Percentiles rank a stretch among this genome's conserved stretches.
Evolutionary conservation across 2,888 invertebrate species (phyloP).

Genomic region (Athetis lepigone): DNA sequence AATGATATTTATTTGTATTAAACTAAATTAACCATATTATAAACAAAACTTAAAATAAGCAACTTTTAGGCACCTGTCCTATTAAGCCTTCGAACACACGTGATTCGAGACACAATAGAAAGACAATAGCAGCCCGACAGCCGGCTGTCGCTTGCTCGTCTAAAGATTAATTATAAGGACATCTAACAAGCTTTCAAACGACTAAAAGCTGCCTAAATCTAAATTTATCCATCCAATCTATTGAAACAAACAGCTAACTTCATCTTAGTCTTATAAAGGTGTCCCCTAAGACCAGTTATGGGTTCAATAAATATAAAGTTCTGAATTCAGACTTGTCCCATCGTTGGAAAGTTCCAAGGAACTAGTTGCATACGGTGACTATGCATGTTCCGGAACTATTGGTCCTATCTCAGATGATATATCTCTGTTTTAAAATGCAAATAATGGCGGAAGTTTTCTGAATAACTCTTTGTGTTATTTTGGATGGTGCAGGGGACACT

Average conservation of each 20-base stretch:
- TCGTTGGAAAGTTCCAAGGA: conserved; percentile 28
- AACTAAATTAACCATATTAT: too few species aligned
- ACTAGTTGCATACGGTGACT: conserved; percentile 18
- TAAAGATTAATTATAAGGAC: too few species aligned
- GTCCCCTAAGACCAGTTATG: conserved; percentile 30
- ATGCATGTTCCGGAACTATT: conserved; percentile 8
- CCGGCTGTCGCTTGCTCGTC: too few species aligned
- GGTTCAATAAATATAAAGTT: conserved; percentile 40
- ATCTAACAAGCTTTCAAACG: not conserved
- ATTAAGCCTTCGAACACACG: too few species aligned
- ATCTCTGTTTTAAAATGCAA: conserved; percentile 18
- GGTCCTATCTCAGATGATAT: not conserved
- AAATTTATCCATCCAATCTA: too few species aligned
- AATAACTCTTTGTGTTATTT: not conserved
- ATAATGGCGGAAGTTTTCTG: not conserved
- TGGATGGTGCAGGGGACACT: too few species aligned
- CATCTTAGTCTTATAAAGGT: conserved; percentile 23
- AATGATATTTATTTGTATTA: too few species aligned
- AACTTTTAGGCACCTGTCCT: too few species aligned
- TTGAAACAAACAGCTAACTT: conserved; percentile 22
- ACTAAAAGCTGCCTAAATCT: not conserved
- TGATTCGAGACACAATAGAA: too few species aligned
- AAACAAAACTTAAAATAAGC: too few species aligned
- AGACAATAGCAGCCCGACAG: too few species aligned
- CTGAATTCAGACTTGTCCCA: conserved; percentile 25